Evolutionary conservation across 1,140 invertebrate genomes (phyloP).

Genomic region (Pogonognathellus flavescens): DNA sequence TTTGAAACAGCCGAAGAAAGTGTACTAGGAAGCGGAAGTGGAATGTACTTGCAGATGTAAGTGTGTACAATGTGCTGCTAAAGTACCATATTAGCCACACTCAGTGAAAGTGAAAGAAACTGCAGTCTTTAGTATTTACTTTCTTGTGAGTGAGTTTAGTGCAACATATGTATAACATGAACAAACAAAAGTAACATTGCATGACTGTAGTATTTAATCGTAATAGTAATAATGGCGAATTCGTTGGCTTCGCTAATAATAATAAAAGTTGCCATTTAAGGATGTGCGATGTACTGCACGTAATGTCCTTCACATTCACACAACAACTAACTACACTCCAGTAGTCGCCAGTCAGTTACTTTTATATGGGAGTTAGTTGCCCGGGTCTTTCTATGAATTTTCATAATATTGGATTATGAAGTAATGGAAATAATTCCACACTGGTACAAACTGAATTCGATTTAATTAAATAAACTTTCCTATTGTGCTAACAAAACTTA

Average conservation of each 20-base stretch:
- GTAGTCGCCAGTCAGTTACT: too few species aligned
- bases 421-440: constrained; percentile 2
- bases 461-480: constrained; percentile 10
- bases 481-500: background rate
- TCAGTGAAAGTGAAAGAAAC: background rate
- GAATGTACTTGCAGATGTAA: constrained; percentile 21
- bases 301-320: too few species aligned
- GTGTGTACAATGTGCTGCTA: constrained; percentile 9
- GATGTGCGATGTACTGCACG: too few species aligned
- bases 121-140: background rate
- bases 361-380: too few species aligned
- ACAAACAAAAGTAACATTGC: constrained; percentile 32
- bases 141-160: background rate
- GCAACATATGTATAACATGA: background rate
- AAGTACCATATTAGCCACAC: background rate
- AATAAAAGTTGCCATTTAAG: too few species aligned
- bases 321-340: too few species aligned
- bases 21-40: constrained; percentile 30
- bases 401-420: constrained; percentile 36
- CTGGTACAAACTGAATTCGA: background rate
- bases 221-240: background rate
- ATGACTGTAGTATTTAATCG: constrained; percentile 11
- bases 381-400: constrained; percentile 2
- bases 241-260: background rate
- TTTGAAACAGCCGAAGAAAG: constrained; percentile 24